phyloP scores from a whole-genome alignment of 2,797 vertebrate species.

The Fratercula arctica region DNA sequence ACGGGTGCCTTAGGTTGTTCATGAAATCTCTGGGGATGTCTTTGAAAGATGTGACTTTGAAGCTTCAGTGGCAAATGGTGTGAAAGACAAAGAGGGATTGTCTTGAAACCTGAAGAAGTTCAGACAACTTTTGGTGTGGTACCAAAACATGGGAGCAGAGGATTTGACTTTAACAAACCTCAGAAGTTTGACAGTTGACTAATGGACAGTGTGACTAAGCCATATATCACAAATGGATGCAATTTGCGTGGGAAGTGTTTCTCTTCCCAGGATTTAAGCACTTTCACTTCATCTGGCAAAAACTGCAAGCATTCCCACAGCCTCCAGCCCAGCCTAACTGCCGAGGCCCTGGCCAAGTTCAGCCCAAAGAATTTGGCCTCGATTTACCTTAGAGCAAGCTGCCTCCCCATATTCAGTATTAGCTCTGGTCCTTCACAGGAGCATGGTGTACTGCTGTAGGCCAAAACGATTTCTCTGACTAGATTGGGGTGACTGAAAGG shows the following conservation, averaged over 20 bases:
- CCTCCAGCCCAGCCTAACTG: not conserved
- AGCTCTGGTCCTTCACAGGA: not conserved
- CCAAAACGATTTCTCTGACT: not conserved
- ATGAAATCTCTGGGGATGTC: not conserved
- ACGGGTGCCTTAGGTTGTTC: not conserved
- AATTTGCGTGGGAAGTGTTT: not conserved
- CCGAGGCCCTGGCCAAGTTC: not conserved
- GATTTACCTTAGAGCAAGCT: not conserved
- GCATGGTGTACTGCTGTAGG: not conserved
- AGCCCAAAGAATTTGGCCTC: not conserved
- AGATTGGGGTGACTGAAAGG: not conserved
- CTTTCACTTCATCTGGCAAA: not conserved
- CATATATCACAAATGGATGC: not conserved
- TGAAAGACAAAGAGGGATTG: not conserved
- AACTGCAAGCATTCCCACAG: not conserved
- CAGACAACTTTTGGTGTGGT: not conserved
- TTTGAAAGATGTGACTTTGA: not conserved
- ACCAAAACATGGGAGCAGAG: not conserved
- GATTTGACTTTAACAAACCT: not conserved
- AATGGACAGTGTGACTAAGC: not conserved
- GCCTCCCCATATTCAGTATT: not conserved
- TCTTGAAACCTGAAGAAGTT: not conserved
- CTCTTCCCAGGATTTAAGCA: not conserved
- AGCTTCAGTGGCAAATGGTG: not conserved
- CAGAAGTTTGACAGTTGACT: not conserved